Evolutionary conservation across 2,113 vertebrate genomes (phyloP), one percentile per base, ranked within the genome.

Genomic region (Aphyosemion australe): DNA sequence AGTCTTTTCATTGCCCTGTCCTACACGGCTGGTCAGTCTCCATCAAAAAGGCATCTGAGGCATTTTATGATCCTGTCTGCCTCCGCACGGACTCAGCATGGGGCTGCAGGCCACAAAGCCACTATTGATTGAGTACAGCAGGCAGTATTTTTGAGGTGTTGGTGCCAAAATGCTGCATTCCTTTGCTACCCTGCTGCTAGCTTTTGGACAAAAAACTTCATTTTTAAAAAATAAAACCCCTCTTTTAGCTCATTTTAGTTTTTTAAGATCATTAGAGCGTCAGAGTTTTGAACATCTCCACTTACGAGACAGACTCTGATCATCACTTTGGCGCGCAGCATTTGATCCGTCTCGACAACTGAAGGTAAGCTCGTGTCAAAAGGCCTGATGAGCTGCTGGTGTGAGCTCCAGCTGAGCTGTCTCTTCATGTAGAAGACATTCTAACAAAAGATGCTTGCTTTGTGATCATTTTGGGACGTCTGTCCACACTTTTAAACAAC

Each of bases 91-190:
- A 57, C 78, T 67, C 84, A 67, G 78, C 50, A 4, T 85, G 70
- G 47, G 56, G 61, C 68, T 64, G 69, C 69, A 56, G 77, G 78
- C 81, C 85, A 87, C 79, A 85, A 82, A 83, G 79, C 51, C 54
- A 48, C 66, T 79, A 88, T 84, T 81, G 84, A 89, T 85, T 76
- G 66, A 79, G 61, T 80, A 65, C 68, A 77, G 78, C 72, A 62
- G 76, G 76, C 66, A 57, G 64, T 61, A 56, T 80, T 61, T 74
- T 63, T 72, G 56, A 73, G 68, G 49, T 57, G 58, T 62, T 67
- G 58, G 15, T 55, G 69, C 61, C 58, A 69, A 71, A 80, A 74
- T 77, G 70, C 76, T 61, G 50, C 48, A 34, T 47, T 53, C 32
- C 64, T 79, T n/a, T 76, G 69, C 68, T 63, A 74, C 63, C 78